Evolutionary conservation across 2,113 vertebrate genomes (phyloP).

Genomic region (Anhinga rufa): DNA sequence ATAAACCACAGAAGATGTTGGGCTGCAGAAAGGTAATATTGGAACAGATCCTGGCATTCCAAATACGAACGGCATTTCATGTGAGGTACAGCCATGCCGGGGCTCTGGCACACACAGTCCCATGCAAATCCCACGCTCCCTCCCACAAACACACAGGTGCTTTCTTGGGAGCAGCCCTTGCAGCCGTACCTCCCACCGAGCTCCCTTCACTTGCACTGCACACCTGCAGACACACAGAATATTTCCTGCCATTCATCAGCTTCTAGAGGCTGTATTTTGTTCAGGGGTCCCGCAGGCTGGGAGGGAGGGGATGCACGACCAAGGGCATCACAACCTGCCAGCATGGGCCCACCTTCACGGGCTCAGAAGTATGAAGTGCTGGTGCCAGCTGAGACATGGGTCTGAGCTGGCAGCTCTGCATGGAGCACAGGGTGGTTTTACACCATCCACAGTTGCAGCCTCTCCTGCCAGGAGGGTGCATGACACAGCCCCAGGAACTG

Average conservation of each 20-base stretch:
- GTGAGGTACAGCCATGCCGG: background rate
- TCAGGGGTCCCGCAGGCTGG: background rate
- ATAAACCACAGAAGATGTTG: background rate
- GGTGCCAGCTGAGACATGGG: background rate
- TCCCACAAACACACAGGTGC: background rate
- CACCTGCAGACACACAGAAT: background rate
- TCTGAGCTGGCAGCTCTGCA: background rate
- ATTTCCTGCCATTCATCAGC: background rate
- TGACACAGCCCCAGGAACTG: background rate
- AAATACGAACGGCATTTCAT: background rate
- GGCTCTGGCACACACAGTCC: background rate
- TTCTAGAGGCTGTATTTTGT: background rate
- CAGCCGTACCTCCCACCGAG: background rate
- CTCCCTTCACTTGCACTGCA: background rate
- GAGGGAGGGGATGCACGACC: background rate
- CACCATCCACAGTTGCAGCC: rapidly evolving
- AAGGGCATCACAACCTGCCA: background rate
- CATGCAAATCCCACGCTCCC: background rate
- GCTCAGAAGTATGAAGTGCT: background rate
- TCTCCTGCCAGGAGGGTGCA: background rate
- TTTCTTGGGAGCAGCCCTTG: background rate
- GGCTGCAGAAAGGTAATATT: background rate
- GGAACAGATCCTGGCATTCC: background rate
- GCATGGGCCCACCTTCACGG: background rate
- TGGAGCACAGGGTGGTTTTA: background rate